phyloP scores from a whole-genome alignment of 2,888 invertebrate genomes.

The Phortica magna region DNA sequence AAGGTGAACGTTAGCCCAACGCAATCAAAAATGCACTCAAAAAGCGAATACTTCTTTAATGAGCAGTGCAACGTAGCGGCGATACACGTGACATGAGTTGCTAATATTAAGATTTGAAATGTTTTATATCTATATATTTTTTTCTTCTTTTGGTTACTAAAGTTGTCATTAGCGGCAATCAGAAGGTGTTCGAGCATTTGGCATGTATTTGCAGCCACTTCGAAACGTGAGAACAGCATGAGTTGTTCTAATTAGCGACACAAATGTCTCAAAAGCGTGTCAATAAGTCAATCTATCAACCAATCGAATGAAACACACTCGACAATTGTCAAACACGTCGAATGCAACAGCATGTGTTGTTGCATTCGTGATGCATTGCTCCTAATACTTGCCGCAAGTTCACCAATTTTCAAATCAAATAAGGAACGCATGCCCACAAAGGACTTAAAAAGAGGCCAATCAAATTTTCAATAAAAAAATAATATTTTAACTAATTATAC shows the following conservation, averaged over 20 bases:
- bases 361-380: too few relatives aligned
- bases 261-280: conserved; percentile 24
- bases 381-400: too few relatives aligned
- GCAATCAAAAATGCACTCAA: conserved; percentile 7
- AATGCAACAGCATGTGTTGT: too few relatives aligned
- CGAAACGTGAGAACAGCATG: conserved; percentile 25
- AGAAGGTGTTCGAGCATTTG: background rate
- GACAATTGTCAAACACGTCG: too few relatives aligned
- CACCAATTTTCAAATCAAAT: too few relatives aligned
- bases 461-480: too few relatives aligned
- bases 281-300: background rate
- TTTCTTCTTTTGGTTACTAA: background rate
- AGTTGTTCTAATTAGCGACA: conserved; percentile 26
- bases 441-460: too few relatives aligned
- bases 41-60: conserved; percentile 27
- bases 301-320: background rate
- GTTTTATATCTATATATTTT: too few relatives aligned
- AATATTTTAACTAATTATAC: too few relatives aligned
- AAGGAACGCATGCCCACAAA: too few relatives aligned
- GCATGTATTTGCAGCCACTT: background rate
- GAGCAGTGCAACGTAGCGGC: background rate
- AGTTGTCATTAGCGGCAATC: conserved; percentile 15
- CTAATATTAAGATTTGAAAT: conserved; percentile 3
- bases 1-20: conserved; percentile 7
- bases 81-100: conserved; percentile 25